phyloP scores from a whole-genome alignment of 2,888 invertebrate species.

The Loripinus fragilis region DNA sequence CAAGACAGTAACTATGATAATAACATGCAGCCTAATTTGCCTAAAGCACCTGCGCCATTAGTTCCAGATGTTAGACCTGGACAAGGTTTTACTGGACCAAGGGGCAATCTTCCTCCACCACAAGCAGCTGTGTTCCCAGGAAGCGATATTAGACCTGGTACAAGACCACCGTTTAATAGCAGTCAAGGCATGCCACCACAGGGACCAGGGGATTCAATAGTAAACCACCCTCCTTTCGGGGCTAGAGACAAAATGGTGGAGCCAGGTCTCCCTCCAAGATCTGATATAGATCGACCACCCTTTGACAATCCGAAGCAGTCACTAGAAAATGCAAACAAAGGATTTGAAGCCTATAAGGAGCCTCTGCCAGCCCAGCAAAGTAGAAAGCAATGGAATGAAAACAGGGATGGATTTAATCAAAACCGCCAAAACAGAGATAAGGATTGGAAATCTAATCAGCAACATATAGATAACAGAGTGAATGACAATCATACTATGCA shows the following conservation, averaged over 20 bases:
- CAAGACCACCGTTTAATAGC: background rate
- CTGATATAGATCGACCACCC: background rate
- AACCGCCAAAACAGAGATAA: slow-evolving; percentile 1
- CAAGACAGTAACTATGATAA: background rate
- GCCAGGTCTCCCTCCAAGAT: background rate
- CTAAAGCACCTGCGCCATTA: background rate
- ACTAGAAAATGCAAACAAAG: background rate
- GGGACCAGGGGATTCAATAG: background rate
- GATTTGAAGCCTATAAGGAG: background rate
- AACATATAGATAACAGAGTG: background rate
- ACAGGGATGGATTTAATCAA: background rate
- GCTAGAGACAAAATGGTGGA: background rate
- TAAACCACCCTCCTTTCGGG: background rate
- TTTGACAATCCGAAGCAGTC: background rate
- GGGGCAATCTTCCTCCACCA: background rate
- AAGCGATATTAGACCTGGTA: background rate
- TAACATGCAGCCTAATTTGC: background rate
- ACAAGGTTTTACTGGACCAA: background rate
- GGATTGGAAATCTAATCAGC: slow-evolving; percentile 4
- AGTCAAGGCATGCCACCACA: background rate
- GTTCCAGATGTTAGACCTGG: background rate
- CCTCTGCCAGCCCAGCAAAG: background rate
- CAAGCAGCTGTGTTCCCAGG: background rate
- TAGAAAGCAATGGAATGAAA: slow-evolving; percentile 8
- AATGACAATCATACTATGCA: background rate